Evolutionary conservation across 1,140 invertebrate genomes (phyloP).

Genomic region (Drosophila sechellia): DNA sequence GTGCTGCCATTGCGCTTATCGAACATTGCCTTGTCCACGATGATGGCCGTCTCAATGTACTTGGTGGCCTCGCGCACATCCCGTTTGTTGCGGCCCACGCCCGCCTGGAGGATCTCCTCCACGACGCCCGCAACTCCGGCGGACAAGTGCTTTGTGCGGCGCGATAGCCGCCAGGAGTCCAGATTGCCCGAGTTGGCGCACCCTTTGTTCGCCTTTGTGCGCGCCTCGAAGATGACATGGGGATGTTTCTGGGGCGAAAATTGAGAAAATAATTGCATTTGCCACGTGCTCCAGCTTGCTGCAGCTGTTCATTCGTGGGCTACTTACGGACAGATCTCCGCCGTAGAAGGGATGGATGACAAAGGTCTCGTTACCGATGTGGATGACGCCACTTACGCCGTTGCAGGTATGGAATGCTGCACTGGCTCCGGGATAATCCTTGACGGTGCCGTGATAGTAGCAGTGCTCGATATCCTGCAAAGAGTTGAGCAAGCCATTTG

Average conservation of each 20-base stretch:
- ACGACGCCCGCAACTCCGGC: conserved; percentile 65
- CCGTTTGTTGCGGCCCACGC: conserved; percentile 86
- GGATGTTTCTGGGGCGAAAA: conserved; percentile 93
- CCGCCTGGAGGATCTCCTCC: conserved; percentile 85
- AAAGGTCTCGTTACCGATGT: conserved; percentile 98
- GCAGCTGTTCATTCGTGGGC: neutral
- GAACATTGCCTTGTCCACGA: conserved; percentile 97
- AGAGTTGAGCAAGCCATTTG: neutral
- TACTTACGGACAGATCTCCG: conserved; percentile 95
- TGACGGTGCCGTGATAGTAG: conserved; percentile 97
- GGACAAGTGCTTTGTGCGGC: conserved; percentile 88
- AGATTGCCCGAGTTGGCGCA: conserved; percentile 93
- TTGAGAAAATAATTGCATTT: neutral
- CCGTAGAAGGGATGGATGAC: conserved; percentile 98
- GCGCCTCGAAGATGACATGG: conserved; percentile 97
- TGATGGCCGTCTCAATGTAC: conserved; percentile 95
- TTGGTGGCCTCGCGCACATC: conserved; percentile 95
- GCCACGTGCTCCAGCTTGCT: no score
- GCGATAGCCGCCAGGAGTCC: conserved; percentile 88
- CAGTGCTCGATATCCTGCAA: conserved; percentile 95
- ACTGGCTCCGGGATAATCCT: conserved; percentile 97
- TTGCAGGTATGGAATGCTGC: conserved; percentile 98
- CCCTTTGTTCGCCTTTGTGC: conserved; percentile 93
- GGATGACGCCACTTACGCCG: conserved; percentile 97
- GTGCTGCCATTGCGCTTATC: conserved; percentile 96